Base-by-base conservation (phyloP, 2,888 invertebrate species). In the Xestia ashworthii region DNA sequence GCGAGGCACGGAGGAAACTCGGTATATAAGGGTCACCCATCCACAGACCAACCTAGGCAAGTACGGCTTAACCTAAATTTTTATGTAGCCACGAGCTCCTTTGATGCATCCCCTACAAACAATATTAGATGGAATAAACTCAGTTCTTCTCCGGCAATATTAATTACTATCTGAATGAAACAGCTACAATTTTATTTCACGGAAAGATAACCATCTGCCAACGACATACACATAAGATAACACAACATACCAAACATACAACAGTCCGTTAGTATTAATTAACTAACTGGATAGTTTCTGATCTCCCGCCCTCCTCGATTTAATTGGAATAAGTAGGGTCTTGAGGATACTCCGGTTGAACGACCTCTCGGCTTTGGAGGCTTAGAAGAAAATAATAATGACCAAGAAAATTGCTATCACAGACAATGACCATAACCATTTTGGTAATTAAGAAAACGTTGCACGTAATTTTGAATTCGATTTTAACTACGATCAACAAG, bases 261-360 rank as follows among this genome's bases (percentile, higher is more conserved):
- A 71, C 68, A 71, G 69, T 55, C 67, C 41, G 12, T 81, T 60
- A 84, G 78, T 74, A 74, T 72, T 80, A 81, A 87, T 87, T 75
- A 88, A 80, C 74, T 71, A 69, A 81, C 46, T 55, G 71, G 70
- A 68, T 75, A 86, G 87, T 83, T 78, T 0, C 53, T 58, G 65
- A 78, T 78, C 70, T 60, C 87, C 81, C 75, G 32, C 77, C 78
- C 84, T 78, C 74, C 50, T 72, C 44, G 38, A 65, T 74, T 64
- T 84, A 83, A 87, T 87, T 87, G 80, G 74, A 72, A 87, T 78
- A 77, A 84, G 78, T 77, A 76, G 78, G 73, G 72, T 76, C 82
- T 80, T 60, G 87, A 80, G 76, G 68, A 81, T 81, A 53, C 84
- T 74, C 50, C 74, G 62, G 80, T 78, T 78, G 66, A 87, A 80